A percentile compares a stretch with the other conserved stretches of the same genome.
phyloP scores from a whole-genome alignment of 37 sponge, comb jelly and placozoan genomes.

The Geodia barretti region DNA sequence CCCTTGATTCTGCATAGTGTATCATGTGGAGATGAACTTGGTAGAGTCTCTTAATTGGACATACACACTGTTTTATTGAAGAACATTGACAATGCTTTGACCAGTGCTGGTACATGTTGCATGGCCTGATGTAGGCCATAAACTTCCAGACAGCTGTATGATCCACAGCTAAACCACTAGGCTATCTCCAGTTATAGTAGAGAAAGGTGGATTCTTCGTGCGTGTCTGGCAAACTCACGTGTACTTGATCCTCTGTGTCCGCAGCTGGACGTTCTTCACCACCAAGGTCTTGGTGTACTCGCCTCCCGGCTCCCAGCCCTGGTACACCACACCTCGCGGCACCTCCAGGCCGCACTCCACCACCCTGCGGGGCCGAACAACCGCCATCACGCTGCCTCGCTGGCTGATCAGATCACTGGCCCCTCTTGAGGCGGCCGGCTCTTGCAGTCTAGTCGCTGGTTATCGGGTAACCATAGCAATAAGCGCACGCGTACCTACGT shows the following conservation, averaged over 20 bases:
- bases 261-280: constrained; percentile 86
- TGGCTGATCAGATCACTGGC: background rate
- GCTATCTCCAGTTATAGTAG: too few species aligned
- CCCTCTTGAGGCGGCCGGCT: background rate
- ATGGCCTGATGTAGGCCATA: too few species aligned
- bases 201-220: too few species aligned
- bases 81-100: too few species aligned
- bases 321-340: constrained; percentile 66
- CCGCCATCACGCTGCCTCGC: constrained; percentile 1
- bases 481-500: background rate
- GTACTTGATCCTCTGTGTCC: constrained; percentile 86
- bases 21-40: background rate
- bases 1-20: constrained; percentile 58
- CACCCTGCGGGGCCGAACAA: constrained; percentile 1
- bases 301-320: constrained; percentile 95
- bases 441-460: background rate
- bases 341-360: constrained; percentile 71
- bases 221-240: too few species aligned
- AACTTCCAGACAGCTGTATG: too few species aligned
- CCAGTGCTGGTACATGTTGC: too few species aligned
- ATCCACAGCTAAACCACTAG: too few species aligned
- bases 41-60: background rate
- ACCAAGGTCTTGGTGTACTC: constrained; percentile 90
- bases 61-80: too few species aligned
- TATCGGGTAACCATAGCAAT: background rate